Base-by-base conservation (phyloP, 2,113 vertebrate genomes). In the Corapipo altera region DNA sequence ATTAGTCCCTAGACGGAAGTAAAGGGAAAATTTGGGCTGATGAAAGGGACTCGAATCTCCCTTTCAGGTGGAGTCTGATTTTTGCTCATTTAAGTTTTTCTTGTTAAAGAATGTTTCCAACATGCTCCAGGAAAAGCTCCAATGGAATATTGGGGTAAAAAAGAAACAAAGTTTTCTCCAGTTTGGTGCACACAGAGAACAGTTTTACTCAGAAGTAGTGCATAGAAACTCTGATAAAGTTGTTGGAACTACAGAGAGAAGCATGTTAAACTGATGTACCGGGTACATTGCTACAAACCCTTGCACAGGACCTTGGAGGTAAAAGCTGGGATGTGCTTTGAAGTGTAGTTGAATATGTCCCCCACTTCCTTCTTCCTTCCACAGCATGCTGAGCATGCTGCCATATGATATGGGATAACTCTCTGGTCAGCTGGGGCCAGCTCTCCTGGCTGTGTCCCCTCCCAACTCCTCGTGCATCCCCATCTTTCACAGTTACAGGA, bases 181-280 rank as follows among this genome's bases (percentile, higher is more conserved):
- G 52, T 85, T 67, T 15, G 17, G 5, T 51, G 46, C 44, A 82
- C 35, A 37, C 8, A 76, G 33, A 81, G 21, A 67, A 84, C 82
- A 89, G 16, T 24, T 41, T 82, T 57, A 44, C 15, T 75, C 15
- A 26, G n/a, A 75, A 71, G 30, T 8, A 72, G 52, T 37, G 39
- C 39, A 21, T 28, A 66, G 78, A 61, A 72, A 28, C 28, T 80
- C 54, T 90, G 39, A 46, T 62, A 74, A 77, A 92, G 23, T 19
- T 62, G 8, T 86, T 73, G 37, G 43, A 87, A 37, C 52, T 80
- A 54, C 6, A 69, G 44, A 71, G 5, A 55, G 51, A 64, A 93
- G 55, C 18, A 2, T 2, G 0, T 73, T 88, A 57, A 72, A 73
- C 26, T 58, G 20, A 49, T 37, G 17, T n/a, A 19, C 0, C 0